These are phyloP conservation scores for Drosophila affinis DNA, from an alignment of 2,888 invertebrate genomes.

Conservation along the genomic window DNA sequence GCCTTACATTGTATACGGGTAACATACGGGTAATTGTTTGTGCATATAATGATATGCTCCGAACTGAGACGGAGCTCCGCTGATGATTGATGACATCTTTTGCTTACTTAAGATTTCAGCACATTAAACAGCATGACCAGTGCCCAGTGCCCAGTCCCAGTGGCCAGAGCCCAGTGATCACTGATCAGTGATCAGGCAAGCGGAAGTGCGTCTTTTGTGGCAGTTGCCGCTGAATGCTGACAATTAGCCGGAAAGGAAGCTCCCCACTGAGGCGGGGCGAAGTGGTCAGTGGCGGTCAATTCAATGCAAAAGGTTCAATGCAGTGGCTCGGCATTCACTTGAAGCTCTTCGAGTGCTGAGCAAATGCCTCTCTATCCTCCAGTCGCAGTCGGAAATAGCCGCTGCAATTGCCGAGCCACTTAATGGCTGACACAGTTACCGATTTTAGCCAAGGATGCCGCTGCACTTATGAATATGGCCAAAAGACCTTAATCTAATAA, in stretches of 20 bases:
- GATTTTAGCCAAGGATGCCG: conserved; percentile 60
- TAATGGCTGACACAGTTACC: conserved; percentile 34
- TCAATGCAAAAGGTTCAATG: conserved; percentile 49
- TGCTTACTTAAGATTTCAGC: conserved; percentile 44
- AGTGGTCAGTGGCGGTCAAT: too few relatives aligned
- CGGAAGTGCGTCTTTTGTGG: conserved; percentile 57
- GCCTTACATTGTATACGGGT: background rate
- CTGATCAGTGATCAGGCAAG: conserved; percentile 30
- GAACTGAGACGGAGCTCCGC: background rate
- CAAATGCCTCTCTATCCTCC: conserved; percentile 18
- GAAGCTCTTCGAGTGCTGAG: conserved; percentile 34
- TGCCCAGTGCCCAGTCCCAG: background rate
- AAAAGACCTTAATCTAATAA: conserved; percentile 76
- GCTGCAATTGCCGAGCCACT: background rate
- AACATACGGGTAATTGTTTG: background rate
- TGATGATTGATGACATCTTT: conserved; percentile 21
- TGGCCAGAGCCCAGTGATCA: background rate
- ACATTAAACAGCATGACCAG: conserved; percentile 50
- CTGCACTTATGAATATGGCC: conserved; percentile 55
- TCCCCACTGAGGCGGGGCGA: background rate
- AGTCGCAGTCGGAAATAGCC: conserved; percentile 41
- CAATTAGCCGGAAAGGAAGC: conserved; percentile 33
- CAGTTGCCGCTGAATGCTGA: conserved; percentile 24
- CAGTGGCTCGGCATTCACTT: conserved; percentile 24
- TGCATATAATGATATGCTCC: conserved; percentile 3